A percentile compares a stretch with the other conserved stretches of the same genome.
Conservation (phyloP, 2,113 vertebrate species). For the Panthera leo region DNA sequence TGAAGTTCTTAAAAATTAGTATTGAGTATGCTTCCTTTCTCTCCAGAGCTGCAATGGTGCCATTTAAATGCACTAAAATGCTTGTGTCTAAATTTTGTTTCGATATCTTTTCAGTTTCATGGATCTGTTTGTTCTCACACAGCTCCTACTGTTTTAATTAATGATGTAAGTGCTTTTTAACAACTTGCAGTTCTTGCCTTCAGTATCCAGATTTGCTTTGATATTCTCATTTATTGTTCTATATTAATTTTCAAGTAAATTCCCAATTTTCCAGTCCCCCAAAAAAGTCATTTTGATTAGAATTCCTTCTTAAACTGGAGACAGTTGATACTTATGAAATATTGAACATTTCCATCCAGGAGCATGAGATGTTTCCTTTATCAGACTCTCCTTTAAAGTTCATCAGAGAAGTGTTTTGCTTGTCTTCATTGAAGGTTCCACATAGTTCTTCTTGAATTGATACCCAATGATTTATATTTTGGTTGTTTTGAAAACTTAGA, state of each 20-base stretch:
- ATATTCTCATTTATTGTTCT: neutral
- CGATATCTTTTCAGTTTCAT: neutral
- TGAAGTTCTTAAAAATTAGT: neutral
- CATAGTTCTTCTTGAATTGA: neutral
- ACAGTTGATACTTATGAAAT: neutral
- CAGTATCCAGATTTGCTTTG: neutral
- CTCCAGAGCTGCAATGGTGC: neutral
- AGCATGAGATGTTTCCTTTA: neutral
- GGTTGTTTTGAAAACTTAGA: constrained; percentile 6
- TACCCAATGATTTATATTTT: neutral
- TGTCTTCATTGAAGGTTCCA: neutral
- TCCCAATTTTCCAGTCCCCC: neutral
- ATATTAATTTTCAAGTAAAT: constrained; percentile 39
- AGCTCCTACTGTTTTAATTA: neutral
- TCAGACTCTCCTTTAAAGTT: neutral
- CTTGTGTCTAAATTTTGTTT: neutral
- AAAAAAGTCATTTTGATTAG: neutral
- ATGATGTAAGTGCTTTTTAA: neutral
- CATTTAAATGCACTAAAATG: neutral
- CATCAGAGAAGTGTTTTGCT: neutral
- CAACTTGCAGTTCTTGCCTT: neutral
- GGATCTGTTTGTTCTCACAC: neutral
- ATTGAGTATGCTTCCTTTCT: constrained; percentile 35
- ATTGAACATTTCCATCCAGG: neutral
- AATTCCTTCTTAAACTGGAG: neutral